Base-by-base conservation (phyloP, 2,888 invertebrate species). In the Xylota sylvarum region DNA sequence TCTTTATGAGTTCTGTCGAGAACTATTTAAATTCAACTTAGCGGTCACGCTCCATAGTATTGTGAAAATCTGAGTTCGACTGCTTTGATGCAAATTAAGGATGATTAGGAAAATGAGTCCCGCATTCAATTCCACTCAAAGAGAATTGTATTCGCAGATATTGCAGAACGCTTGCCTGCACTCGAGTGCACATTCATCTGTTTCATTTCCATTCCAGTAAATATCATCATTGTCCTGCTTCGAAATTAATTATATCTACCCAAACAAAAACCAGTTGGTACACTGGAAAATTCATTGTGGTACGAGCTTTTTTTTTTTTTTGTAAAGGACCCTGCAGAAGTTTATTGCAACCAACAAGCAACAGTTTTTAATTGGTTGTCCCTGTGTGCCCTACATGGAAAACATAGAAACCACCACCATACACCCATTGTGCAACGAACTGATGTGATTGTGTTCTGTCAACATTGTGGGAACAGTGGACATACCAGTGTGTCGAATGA, bases 281-380 rank as follows among this genome's bases (percentile, higher is more conserved):
- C 0, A 23, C 14, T 48, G 12, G 12, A 17, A 32, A 46, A 12
- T 48, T 30, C 19, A 35, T 19, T 37, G n/a, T 17, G 14, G 2
- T 32, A 10, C n/a, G 10, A 14, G 5, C n/a, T 4, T 37, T 35
- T 52, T 19, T 19, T 37, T 4, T 37, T 35, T 52, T 19, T 19
- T 37, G 7, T 9, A 10, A 27, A 23, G 19, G 23, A 5, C 12
- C 1, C 52, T 23, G 12, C 9, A 12, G 10, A 52, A 23, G 9
- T 14, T 40, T 48, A 62, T 64, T 43, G 30, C 64, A 30, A 55
- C 37, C 52, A 32, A 30, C 50, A 40, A 43, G 62, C 52, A 62
- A 62, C 73, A 73, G 62, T 73, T 73, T 32, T 27, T 40, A 37
- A 40, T 64, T 64, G 40, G 19, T 5, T 64, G 62, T 32, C 40